Evolutionary conservation across 2,113 vertebrate species (phyloP).

Genomic region (Nipponia nippon): DNA sequence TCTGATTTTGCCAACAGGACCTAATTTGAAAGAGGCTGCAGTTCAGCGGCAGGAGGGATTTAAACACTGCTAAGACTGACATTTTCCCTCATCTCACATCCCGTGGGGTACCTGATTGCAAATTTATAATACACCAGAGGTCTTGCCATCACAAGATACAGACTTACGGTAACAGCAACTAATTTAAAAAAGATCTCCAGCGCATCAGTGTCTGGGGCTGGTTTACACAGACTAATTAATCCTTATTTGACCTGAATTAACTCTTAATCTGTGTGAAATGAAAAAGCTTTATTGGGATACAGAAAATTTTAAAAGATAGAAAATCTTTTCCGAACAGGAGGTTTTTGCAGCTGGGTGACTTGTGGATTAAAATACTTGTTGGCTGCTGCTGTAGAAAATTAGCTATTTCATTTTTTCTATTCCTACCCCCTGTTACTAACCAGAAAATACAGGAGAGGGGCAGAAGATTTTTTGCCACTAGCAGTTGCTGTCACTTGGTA

Average conservation of each 20-base stretch:
- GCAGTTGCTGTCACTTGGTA: background rate
- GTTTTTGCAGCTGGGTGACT: slow-evolving; percentile 13
- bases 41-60: slow-evolving; percentile 62
- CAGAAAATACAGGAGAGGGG: background rate
- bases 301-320: slow-evolving; percentile 22
- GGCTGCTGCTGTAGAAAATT: background rate
- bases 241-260: slow-evolving; percentile 74
- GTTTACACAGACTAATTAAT: slow-evolving; percentile 73
- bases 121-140: slow-evolving; percentile 65
- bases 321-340: slow-evolving; percentile 4
- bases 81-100: slow-evolving; percentile 69
- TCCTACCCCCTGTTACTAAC: background rate
- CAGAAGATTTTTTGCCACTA: slow-evolving; percentile 11
- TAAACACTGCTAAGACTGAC: slow-evolving; percentile 65
- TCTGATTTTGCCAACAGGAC: slow-evolving; percentile 67
- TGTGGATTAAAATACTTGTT: slow-evolving; percentile 22
- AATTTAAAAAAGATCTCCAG: slow-evolving; percentile 63
- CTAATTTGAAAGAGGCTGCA: slow-evolving; percentile 65
- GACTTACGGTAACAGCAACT: slow-evolving; percentile 59
- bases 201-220: slow-evolving; percentile 53
- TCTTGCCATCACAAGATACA: slow-evolving; percentile 58
- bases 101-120: slow-evolving; percentile 56
- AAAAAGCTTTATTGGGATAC: slow-evolving; percentile 51
- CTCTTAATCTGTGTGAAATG: slow-evolving; percentile 68
- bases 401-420: background rate